Percentiles rank a stretch among this genome's conserved stretches.
Conservation (phyloP, 2,888 invertebrate genomes). For the Gastracanthus pulcherrimus region DNA sequence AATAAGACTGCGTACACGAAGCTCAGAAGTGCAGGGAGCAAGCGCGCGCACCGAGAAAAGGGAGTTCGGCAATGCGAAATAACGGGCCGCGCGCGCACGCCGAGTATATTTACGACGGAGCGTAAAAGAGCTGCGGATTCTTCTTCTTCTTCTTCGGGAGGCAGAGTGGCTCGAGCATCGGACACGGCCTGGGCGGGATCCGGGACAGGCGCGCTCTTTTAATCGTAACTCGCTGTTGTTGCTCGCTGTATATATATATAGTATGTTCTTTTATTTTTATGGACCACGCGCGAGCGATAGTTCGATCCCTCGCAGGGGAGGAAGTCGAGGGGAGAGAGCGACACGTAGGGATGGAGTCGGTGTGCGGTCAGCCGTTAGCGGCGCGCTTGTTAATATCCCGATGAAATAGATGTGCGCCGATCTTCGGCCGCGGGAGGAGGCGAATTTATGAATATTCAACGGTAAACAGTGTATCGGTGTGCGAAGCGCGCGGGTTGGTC, state of each 20-base stretch:
- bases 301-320: no score
- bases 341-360: neutral
- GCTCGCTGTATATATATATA: neutral
- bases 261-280: constrained; percentile 16
- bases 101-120: constrained; percentile 54
- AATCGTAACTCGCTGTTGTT: constrained; percentile 63
- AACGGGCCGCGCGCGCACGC: no score
- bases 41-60: neutral
- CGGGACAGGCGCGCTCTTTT: no score
- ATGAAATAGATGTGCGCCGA: no score
- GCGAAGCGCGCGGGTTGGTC: constrained; percentile 23
- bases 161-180: constrained; percentile 29
- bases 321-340: no score
- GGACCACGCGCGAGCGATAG: neutral
- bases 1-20: no score
- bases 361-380: constrained; percentile 20
- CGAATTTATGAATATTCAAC: constrained; percentile 74
- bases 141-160: neutral
- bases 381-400: neutral
- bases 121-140: constrained; percentile 56
- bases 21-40: no score
- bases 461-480: no score
- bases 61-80: constrained; percentile 34
- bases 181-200: constrained; percentile 66
- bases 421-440: neutral